phyloP scores from a whole-genome alignment of 2,113 vertebrate species.

The Sciurus niger region DNA sequence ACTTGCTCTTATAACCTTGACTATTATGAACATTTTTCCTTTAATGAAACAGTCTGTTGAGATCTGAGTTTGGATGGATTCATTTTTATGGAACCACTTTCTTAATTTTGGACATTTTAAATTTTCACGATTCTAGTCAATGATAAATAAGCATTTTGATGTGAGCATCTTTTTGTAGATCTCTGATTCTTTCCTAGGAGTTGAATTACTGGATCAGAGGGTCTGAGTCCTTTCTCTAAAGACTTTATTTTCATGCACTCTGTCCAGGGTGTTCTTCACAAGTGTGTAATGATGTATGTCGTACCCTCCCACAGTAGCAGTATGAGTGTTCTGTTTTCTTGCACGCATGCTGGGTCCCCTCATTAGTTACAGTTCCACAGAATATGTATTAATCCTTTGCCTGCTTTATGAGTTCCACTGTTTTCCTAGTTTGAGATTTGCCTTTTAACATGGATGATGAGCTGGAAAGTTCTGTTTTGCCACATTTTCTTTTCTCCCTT shows the following conservation, averaged over 20 bases:
- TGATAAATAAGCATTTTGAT: background rate
- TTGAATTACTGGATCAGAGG: background rate
- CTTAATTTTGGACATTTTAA: background rate
- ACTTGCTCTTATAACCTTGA: background rate
- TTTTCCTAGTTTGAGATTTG: background rate
- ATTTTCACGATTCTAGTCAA: background rate
- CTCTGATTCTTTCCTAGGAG: slow-evolving; percentile 27
- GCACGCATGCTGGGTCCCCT: accelerated
- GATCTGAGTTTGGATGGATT: background rate
- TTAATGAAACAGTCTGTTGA: slow-evolving; percentile 31
- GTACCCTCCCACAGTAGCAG: accelerated
- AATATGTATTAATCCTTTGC: accelerated
- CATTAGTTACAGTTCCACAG: background rate
- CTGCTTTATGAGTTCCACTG: too few relatives aligned
- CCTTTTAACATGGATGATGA: slow-evolving; percentile 13
- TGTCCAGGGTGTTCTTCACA: background rate
- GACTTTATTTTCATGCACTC: background rate
- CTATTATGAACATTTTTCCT: background rate
- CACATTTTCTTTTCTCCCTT: background rate
- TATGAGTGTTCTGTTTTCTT: accelerated
- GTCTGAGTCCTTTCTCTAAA: background rate
- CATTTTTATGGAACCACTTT: background rate
- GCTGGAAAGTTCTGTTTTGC: slow-evolving; percentile 37
- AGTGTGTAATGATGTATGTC: background rate
- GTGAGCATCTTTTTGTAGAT: background rate